Percentiles rank a stretch among this genome's conserved stretches.
Conservation (phyloP, 2,113 vertebrate species). For the Gadus chalcogrammus region DNA sequence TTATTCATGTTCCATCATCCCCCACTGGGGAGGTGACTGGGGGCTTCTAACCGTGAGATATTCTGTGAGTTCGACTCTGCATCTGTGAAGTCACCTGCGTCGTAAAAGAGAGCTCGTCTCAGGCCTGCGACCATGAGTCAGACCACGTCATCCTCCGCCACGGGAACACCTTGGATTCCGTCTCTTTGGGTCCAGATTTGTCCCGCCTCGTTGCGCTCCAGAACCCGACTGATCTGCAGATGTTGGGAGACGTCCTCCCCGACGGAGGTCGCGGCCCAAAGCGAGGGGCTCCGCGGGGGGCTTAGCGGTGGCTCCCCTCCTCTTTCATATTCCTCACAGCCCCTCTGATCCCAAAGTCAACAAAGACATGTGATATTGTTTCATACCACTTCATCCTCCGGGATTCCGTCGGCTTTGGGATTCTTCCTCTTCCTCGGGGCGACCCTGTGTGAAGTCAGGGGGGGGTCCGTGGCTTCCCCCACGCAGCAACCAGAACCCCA, state of each 20-base stretch:
- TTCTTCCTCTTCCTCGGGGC: slow-evolving; percentile 63
- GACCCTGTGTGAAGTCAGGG: slow-evolving; percentile 29
- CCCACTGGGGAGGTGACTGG: slow-evolving; percentile 28
- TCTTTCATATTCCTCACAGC: slow-evolving; percentile 48
- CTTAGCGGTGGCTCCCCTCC: slow-evolving; percentile 55
- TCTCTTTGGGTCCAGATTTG: slow-evolving; percentile 1
- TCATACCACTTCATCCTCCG: slow-evolving; percentile 69
- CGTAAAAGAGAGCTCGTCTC: slow-evolving; percentile 10
- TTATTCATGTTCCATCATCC: not conserved
- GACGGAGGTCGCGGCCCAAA: slow-evolving; percentile 48
- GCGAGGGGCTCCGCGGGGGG: slow-evolving; percentile 53
- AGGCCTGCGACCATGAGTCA: slow-evolving; percentile 13
- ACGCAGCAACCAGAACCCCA: slow-evolving; percentile 49
- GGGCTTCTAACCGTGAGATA: slow-evolving; percentile 15
- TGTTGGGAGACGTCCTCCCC: slow-evolving; percentile 39
- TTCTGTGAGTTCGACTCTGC: slow-evolving; percentile 20
- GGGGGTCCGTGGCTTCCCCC: slow-evolving; percentile 36
- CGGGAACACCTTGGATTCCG: not conserved
- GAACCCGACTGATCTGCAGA: slow-evolving; percentile 32
- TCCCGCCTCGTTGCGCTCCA: slow-evolving; percentile 19
- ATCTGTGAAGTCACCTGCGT: slow-evolving; percentile 46
- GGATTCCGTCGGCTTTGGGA: slow-evolving; percentile 60
- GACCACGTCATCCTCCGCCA: slow-evolving; percentile 6
- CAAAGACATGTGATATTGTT: slow-evolving; percentile 63
- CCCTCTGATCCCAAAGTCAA: slow-evolving; percentile 64